These are phyloP conservation scores for Callipepla californica DNA, from an alignment of 2,113 vertebrate species.

Conservation along the genomic window DNA sequence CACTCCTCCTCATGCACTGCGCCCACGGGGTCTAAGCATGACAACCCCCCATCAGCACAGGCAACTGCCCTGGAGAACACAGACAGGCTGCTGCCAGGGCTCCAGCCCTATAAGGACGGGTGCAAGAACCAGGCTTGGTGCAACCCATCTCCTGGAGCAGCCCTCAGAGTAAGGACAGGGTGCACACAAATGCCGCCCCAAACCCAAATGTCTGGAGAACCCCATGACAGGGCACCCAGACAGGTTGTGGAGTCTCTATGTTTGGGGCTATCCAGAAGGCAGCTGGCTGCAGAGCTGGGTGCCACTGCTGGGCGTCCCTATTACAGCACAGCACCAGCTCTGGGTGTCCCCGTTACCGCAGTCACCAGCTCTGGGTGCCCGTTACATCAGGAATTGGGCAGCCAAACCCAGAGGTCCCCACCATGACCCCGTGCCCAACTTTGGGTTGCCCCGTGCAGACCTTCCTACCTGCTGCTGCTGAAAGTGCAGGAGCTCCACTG, in stretches of 20 bases:
- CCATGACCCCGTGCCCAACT: too few relatives aligned
- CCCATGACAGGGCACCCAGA: rapidly evolving
- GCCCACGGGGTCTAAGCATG: rapidly evolving
- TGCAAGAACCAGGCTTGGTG: neutral
- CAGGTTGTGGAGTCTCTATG: neutral
- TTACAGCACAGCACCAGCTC: neutral
- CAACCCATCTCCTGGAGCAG: neutral
- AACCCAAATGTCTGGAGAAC: rapidly evolving
- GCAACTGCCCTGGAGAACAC: neutral
- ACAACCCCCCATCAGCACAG: neutral
- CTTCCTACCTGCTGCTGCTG: constrained; percentile 96
- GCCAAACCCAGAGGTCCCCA: neutral
- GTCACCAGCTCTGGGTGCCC: too few relatives aligned
- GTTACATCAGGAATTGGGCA: neutral
- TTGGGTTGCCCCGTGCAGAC: too few relatives aligned
- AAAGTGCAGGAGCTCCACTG: constrained; percentile 95
- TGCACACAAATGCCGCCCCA: rapidly evolving
- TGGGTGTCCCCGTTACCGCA: neutral
- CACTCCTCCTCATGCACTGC: neutral
- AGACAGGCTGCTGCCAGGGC: neutral
- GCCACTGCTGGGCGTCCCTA: too few relatives aligned
- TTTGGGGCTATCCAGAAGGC: neutral
- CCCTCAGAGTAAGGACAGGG: rapidly evolving
- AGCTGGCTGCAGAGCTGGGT: neutral
- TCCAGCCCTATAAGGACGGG: neutral